Evolutionary conservation across 1,140 invertebrate genomes (phyloP).

Genomic region (Drosophila littoralis): DNA sequence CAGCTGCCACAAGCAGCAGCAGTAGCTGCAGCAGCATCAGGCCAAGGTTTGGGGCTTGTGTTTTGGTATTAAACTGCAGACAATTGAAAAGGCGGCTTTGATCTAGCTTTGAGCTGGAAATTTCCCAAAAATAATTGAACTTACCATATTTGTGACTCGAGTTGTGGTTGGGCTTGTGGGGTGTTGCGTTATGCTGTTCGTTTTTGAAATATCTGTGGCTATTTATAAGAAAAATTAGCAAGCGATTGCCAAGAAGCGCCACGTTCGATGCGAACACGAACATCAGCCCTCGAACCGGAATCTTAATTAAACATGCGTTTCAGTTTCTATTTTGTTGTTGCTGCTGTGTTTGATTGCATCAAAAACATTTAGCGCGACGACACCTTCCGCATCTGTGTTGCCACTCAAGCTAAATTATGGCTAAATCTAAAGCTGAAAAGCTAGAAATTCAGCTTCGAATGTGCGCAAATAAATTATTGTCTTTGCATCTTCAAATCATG

Average conservation of each 20-base stretch:
- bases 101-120: not conserved
- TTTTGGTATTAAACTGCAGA: slow-evolving; percentile 16
- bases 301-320: slow-evolving; percentile 30
- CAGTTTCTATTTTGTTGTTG: slow-evolving; percentile 36
- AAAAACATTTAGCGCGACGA: slow-evolving; percentile 43
- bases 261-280: slow-evolving; percentile 39
- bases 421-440: not conserved
- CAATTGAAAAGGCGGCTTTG: not conserved
- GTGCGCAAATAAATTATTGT: too few species aligned
- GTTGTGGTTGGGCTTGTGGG: slow-evolving; percentile 24
- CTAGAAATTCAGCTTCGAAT: too few species aligned
- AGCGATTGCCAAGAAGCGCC: slow-evolving; percentile 34
- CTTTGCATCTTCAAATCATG: too few species aligned
- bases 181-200: slow-evolving; percentile 57
- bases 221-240: slow-evolving; percentile 82
- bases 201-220: slow-evolving; percentile 70
- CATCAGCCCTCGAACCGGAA: slow-evolving; percentile 51
- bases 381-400: slow-evolving; percentile 31
- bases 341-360: slow-evolving; percentile 32
- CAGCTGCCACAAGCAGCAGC: slow-evolving; percentile 26
- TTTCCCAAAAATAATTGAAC: not conserved
- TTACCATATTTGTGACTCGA: slow-evolving; percentile 38
- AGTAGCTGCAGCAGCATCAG: slow-evolving; percentile 32
- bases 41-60: not conserved
- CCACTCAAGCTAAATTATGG: not conserved